phyloP scores from a whole-genome alignment of 2,888 invertebrate species.

The Tenthredo mesomela region DNA sequence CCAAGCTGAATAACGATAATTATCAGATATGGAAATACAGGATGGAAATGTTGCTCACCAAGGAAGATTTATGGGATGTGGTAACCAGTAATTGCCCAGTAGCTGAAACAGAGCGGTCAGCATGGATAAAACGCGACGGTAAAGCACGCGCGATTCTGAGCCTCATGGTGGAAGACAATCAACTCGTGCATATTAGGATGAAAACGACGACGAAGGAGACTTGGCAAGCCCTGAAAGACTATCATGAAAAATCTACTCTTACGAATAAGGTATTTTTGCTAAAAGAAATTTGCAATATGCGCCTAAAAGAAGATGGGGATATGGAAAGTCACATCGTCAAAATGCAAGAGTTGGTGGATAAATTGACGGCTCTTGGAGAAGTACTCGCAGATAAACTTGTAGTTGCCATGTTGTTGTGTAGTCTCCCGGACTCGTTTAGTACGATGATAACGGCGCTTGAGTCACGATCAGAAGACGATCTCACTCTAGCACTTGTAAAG shows the following conservation, averaged over 20 bases:
- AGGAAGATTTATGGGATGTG: constrained; percentile 57
- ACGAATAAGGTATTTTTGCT: constrained; percentile 54
- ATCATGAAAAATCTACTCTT: constrained; percentile 55
- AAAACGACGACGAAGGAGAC: constrained; percentile 51
- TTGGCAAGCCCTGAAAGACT: constrained; percentile 51
- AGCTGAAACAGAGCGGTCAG: neutral
- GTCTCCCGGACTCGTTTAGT: constrained; percentile 44
- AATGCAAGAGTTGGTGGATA: constrained; percentile 12
- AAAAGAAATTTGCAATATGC: constrained; percentile 54
- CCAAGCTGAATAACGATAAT: constrained; percentile 56
- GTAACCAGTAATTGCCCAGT: constrained; percentile 50
- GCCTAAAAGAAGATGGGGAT: constrained; percentile 46
- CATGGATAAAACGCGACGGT: constrained; percentile 57
- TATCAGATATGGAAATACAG: constrained; percentile 58
- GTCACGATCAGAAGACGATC: constrained; percentile 40
- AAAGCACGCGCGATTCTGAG: constrained; percentile 52
- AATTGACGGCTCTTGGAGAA: constrained; percentile 25
- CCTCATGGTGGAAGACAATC: constrained; percentile 53
- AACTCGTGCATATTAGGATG: constrained; percentile 47
- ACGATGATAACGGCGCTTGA: constrained; percentile 47
- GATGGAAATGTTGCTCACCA: constrained; percentile 57
- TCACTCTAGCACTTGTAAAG: too few species aligned
- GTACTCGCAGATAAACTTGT: neutral
- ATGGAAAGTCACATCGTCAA: constrained; percentile 26
- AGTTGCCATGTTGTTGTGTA: constrained; percentile 48